A percentile compares a stretch with the other conserved stretches of the same genome.
phyloP scores from a whole-genome alignment of 2,888 invertebrate species.

The Catotricha subobsoleta region DNA sequence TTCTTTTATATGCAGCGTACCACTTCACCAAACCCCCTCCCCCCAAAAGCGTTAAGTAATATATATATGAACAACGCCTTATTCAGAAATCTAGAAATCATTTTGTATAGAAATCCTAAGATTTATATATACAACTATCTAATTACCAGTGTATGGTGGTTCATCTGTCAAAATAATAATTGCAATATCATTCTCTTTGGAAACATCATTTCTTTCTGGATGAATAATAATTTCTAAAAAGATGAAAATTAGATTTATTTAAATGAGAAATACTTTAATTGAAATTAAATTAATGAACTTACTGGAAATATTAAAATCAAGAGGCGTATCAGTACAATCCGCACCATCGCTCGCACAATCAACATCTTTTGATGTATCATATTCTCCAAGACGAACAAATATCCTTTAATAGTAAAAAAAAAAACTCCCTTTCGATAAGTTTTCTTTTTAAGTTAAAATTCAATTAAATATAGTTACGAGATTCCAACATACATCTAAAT shows the following conservation, averaged over 20 bases:
- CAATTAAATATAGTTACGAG: background rate
- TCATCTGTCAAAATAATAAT: background rate
- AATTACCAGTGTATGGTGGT: constrained; percentile 3
- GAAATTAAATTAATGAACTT: background rate
- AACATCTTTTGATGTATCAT: background rate
- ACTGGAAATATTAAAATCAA: background rate
- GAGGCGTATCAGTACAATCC: constrained; percentile 4
- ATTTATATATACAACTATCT: background rate
- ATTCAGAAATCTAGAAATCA: no score
- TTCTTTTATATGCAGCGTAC: no score
- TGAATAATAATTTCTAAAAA: constrained; percentile 3
- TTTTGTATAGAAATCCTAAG: background rate
- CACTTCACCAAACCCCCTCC: no score
- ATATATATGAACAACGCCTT: no score
- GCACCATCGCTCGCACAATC: constrained; percentile 1
- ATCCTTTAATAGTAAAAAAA: background rate
- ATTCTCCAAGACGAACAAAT: constrained; percentile 2
- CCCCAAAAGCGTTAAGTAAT: no score
- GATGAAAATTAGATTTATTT: background rate
- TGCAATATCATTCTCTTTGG: constrained; percentile 4
- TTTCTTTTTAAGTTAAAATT: background rate
- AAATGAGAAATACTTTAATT: background rate
- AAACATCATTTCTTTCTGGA: background rate
- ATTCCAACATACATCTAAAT: background rate
- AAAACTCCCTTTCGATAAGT: background rate